phyloP scores from a whole-genome alignment of 2,888 invertebrate genomes.

The Leptopilina drosophilae region DNA sequence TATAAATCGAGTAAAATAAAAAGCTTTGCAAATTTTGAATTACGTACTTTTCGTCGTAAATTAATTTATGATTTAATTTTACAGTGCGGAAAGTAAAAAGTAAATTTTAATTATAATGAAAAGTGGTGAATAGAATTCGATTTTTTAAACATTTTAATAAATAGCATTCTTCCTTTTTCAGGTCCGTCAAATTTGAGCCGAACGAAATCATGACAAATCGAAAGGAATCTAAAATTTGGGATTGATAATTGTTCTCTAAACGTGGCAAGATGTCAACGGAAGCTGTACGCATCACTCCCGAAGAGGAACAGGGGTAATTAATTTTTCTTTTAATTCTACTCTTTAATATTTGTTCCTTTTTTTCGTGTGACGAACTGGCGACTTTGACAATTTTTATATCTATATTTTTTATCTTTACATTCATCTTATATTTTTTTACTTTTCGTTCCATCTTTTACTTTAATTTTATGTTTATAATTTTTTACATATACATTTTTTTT shows the following conservation, averaged over 20 bases:
- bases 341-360: neutral
- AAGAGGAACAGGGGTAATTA: constrained; percentile 67
- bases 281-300: constrained; percentile 62
- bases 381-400: neutral
- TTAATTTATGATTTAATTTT: too few species aligned
- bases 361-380: neutral
- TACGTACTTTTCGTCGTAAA: too few species aligned
- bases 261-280: constrained; percentile 68
- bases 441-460: too few species aligned
- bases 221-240: constrained; percentile 23
- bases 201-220: constrained; percentile 11
- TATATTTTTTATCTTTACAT: too few species aligned
- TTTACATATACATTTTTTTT: too few species aligned
- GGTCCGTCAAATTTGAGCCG: neutral
- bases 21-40: too few species aligned
- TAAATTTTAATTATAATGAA: too few species aligned
- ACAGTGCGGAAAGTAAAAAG: too few species aligned
- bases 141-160: neutral
- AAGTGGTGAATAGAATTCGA: neutral
- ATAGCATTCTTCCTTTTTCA: neutral
- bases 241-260: constrained; percentile 29
- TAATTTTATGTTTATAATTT: too few species aligned
- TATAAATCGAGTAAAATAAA: too few species aligned
- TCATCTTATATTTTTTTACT: too few species aligned
- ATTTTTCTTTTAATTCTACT: neutral